Conservation (phyloP, 2,113 vertebrate species). For the Noctilio leporinus region DNA sequence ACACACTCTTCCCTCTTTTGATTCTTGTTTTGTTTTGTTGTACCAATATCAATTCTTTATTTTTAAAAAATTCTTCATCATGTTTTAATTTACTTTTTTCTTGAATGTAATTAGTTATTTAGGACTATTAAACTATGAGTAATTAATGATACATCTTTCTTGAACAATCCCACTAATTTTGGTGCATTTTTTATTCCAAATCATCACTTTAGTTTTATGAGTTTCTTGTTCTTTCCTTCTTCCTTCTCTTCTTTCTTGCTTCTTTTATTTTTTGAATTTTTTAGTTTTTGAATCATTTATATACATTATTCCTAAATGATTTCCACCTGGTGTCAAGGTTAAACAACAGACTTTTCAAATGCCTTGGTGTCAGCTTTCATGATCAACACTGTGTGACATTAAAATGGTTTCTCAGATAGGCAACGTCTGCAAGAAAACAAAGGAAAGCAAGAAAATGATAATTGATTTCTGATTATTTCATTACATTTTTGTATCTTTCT, state of each 20-base stretch:
- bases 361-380: background rate
- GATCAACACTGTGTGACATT: background rate
- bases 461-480: background rate
- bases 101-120: background rate
- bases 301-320: background rate
- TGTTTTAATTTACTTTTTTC: background rate
- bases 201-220: background rate
- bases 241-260: background rate
- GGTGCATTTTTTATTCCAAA: background rate
- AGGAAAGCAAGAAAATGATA: background rate
- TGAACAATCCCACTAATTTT: background rate
- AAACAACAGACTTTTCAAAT: background rate
- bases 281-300: background rate
- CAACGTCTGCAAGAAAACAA: background rate
- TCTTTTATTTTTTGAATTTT: background rate
- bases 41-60: background rate
- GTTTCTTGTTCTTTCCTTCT: background rate
- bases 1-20: background rate
- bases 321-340: background rate
- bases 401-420: background rate
- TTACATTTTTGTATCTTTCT: background rate
- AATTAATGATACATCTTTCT: background rate
- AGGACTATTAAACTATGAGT: background rate
- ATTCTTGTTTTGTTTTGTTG: background rate
- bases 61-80: background rate